Percentiles rank a stretch among this genome's conserved stretches.
These are phyloP conservation scores for Caretta caretta DNA, from an alignment of 2,113 vertebrate genomes.

Conservation along the genomic window DNA sequence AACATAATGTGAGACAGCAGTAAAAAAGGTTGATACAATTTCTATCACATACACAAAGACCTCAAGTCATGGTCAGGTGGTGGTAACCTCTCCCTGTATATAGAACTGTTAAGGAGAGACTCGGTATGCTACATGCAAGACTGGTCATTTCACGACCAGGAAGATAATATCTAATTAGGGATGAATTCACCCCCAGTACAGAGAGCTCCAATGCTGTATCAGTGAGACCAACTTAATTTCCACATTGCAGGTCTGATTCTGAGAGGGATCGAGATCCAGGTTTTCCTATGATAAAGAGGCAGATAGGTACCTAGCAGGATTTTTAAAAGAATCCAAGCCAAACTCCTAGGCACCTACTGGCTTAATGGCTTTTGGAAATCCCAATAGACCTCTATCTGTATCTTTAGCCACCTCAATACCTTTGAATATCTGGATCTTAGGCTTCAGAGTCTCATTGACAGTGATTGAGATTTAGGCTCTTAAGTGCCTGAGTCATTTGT, in stretches of 20 bases:
- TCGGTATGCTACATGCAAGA: not conserved
- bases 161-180: not conserved
- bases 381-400: not conserved
- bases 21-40: not conserved
- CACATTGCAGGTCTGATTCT: not conserved
- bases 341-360: not conserved
- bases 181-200: not conserved
- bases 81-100: not conserved
- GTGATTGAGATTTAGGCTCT: not conserved
- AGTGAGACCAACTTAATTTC: not conserved
- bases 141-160: not conserved
- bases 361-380: not conserved
- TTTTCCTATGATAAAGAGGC: constrained; percentile 19
- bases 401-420: not conserved
- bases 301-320: constrained; percentile 30
- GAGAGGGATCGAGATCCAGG: not conserved
- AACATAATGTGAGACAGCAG: not conserved
- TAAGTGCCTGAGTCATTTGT: not conserved
- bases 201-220: not conserved
- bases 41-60: not conserved
- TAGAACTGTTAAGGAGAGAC: not conserved
- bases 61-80: not conserved
- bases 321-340: constrained; percentile 48
- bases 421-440: not conserved
- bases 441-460: not conserved